Percentiles rank a stretch among this genome's conserved stretches.
phyloP scores from a whole-genome alignment of 1,140 invertebrate species.

The Sarcophaga bullata region DNA sequence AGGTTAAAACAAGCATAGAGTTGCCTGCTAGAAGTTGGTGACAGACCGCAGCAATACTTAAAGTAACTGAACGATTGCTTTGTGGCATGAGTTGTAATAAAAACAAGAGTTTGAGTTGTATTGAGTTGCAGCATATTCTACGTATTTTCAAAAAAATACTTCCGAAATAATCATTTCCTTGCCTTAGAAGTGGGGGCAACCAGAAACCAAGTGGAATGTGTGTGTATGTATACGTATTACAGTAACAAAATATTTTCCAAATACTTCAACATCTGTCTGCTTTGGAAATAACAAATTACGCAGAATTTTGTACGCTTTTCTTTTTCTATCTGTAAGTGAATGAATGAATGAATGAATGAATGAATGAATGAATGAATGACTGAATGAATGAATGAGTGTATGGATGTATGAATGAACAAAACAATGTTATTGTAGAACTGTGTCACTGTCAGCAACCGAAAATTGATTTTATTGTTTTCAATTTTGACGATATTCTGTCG shows the following conservation, averaged over 20 bases:
- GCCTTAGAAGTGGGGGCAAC: background rate
- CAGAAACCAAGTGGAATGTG: background rate
- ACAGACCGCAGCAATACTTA: too few relatives aligned
- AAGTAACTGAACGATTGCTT: too few relatives aligned
- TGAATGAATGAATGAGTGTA: too few relatives aligned
- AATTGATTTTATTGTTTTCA: slow-evolving; percentile 22
- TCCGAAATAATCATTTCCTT: too few relatives aligned
- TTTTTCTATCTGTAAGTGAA: too few relatives aligned
- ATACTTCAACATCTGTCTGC: background rate
- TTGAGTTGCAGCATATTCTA: too few relatives aligned
- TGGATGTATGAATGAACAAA: background rate
- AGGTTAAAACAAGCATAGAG: too few relatives aligned
- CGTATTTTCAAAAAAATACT: too few relatives aligned
- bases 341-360: too few relatives aligned
- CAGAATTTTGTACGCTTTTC: background rate
- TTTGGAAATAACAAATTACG: background rate
- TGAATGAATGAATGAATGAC: background rate
- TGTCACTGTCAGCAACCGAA: slow-evolving; percentile 4
- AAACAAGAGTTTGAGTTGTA: too few relatives aligned
- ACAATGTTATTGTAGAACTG: slow-evolving; percentile 8
- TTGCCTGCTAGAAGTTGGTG: too few relatives aligned
- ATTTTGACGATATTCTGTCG: background rate
- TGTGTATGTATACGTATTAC: background rate
- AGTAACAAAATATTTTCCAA: background rate
- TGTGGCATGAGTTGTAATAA: too few relatives aligned